Percentiles rank a stretch among this genome's conserved stretches.
Evolutionary conservation across 2,113 vertebrate species (phyloP).

Genomic region (Nicator chloris): DNA sequence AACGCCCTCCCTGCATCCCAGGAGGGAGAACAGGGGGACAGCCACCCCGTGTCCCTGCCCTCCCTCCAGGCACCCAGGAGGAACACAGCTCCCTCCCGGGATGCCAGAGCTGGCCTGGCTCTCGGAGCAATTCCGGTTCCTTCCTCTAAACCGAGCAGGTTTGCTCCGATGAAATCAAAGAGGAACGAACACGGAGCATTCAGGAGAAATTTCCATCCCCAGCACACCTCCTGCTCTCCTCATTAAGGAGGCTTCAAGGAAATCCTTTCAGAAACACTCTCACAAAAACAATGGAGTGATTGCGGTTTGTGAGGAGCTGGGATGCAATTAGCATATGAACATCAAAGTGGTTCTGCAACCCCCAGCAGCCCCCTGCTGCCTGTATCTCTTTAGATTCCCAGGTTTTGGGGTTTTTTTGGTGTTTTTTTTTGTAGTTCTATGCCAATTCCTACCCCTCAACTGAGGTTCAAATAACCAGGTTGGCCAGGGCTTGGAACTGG

Average conservation of each 20-base stretch:
- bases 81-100: background rate
- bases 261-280: background rate
- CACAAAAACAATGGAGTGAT: constrained; percentile 52
- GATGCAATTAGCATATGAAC: constrained; percentile 66
- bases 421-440: background rate
- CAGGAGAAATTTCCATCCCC: background rate
- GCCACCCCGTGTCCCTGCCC: background rate
- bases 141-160: background rate
- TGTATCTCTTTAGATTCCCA: background rate
- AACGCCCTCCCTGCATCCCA: background rate
- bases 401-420: background rate
- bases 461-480: background rate
- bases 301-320: constrained; percentile 56
- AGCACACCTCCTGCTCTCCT: constrained; percentile 3
- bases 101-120: background rate
- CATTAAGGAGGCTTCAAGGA: constrained; percentile 16
- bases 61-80: background rate
- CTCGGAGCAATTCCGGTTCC: background rate
- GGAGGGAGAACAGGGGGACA: background rate
- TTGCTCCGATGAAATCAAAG: background rate
- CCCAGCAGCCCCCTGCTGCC: background rate
- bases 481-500: background rate
- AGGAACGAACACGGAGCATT: background rate
- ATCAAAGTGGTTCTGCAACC: background rate
- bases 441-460: background rate